Evolutionary conservation across 2,113 vertebrate species (phyloP).

Genomic region (Cyrtonyx montezumae): DNA sequence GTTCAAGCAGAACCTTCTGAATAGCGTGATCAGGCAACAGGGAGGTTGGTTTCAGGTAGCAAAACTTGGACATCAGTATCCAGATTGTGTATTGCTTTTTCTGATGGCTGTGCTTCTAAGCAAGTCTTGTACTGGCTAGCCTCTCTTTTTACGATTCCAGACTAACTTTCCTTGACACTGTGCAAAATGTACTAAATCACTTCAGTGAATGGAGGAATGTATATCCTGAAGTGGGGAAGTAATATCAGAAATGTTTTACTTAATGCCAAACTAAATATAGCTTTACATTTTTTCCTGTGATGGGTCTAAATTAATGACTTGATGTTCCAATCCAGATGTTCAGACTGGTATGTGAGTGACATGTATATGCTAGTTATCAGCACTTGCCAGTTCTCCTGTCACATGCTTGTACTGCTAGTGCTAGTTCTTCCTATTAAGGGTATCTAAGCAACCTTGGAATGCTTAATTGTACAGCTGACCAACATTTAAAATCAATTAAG

Average conservation of each 20-base stretch:
- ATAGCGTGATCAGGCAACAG: not conserved
- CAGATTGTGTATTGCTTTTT: not conserved
- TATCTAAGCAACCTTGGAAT: not conserved
- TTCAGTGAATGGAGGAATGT: not conserved
- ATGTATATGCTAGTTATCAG: slow-evolving; percentile 30
- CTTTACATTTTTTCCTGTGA: slow-evolving; percentile 47
- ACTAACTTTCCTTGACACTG: not conserved
- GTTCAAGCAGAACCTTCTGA: not conserved
- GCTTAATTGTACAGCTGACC: not conserved
- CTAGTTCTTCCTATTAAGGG: slow-evolving; percentile 30
- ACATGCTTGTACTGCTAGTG: slow-evolving; percentile 1
- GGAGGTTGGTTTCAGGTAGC: not conserved
- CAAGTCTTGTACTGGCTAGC: not conserved
- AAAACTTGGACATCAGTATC: not conserved
- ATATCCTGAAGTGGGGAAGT: not conserved
- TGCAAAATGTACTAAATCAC: not conserved
- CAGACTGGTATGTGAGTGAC: slow-evolving; percentile 31
- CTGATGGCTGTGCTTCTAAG: not conserved
- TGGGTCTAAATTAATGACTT: slow-evolving; percentile 57
- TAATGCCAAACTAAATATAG: slow-evolving; percentile 43
- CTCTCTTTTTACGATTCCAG: not conserved
- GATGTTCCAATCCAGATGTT: slow-evolving; percentile 58
- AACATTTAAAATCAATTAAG: not conserved
- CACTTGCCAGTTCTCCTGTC: slow-evolving; percentile 43
- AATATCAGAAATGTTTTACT: slow-evolving; percentile 12